Base-by-base conservation (phyloP, 2,797 vertebrate genomes). In the Lagodon rhomboides region DNA sequence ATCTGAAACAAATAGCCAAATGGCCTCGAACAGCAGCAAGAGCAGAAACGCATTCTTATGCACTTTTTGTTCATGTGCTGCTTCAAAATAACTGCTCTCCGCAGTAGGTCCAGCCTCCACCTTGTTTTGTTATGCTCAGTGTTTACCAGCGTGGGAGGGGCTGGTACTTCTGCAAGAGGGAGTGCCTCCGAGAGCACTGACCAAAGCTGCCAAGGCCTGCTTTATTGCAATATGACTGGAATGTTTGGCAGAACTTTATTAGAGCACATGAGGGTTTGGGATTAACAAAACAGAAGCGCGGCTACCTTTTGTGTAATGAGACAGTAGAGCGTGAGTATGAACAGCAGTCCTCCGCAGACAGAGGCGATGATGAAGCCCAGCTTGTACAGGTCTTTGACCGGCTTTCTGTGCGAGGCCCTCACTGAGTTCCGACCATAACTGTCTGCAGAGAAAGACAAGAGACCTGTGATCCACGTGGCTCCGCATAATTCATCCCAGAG, bases 231-330 rank as follows among this genome's bases (percentile, higher is more conserved):
- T 66, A 75, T 72, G 67, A 76, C 25, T 60, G 73, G 67, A 88
- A 84, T 81, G 71, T 61, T 68, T 46, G n/a, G 47, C 51, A 38
- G 67, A 46, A 73, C 41, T 64, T 84, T 69, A 72, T 67, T 27
- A 74, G 16, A 3, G 46, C 44, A 80, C 15, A 55, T 68, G 65
- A 43, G 47, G 81, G 64, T 59, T 47, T 38, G 44, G 7, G 70
- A 70, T 43, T 30, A 74, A 65, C 67, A 77, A 59, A 69, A 77
- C 5, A 75, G 66, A 89, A 63, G 49, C 27, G 9, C 25, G n/a
- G 6, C 41, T 94, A 96, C 95, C 95, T 94, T 95, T 86, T 92
- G 91, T 80, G 87, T 75, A 79, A 95, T 88, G 82, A 95, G 76
- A 86, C 93, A 95, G 87, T 90, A 95, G 85, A 95, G 74, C 16